Conservation (phyloP, 2,888 invertebrate genomes). For the Agrilus biguttatus region DNA sequence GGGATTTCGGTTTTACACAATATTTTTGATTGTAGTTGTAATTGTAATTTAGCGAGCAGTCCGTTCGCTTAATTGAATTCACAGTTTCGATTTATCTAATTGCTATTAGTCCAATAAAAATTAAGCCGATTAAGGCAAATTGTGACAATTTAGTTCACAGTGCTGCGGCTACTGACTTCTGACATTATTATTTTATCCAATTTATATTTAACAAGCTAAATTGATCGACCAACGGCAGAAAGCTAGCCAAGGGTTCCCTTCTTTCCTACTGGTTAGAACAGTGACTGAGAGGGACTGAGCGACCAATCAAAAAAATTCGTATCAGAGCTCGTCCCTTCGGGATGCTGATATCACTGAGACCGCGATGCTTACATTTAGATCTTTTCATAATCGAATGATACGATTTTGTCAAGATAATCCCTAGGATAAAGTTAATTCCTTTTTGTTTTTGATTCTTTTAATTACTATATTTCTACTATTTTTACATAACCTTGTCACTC, state of each 20-base stretch:
- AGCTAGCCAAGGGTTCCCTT: constrained; percentile 5
- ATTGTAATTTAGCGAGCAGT: constrained; percentile 2
- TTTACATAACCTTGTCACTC: no score
- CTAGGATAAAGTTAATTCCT: not conserved
- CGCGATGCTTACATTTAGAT: constrained; percentile 4
- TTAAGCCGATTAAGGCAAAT: constrained; percentile 15
- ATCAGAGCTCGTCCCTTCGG: constrained; percentile 2
- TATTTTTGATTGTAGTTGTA: constrained; percentile 5
- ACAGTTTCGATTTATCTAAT: constrained; percentile 16
- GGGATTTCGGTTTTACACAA: not conserved
- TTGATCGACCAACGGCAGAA: constrained; percentile 13
- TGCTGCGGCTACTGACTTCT: constrained; percentile 28
- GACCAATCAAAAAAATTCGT: constrained; percentile 5
- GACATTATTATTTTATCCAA: constrained; percentile 34
- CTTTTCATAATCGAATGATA: constrained; percentile 6
- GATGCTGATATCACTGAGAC: constrained; percentile 5
- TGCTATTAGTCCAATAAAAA: constrained; percentile 18
- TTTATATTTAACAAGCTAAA: constrained; percentile 35
- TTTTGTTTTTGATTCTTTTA: no score
- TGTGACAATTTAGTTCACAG: constrained; percentile 21
- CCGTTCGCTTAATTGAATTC: not conserved
- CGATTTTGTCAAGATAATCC: constrained; percentile 7
- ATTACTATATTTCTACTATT: no score
- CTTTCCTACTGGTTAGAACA: constrained; percentile 5
- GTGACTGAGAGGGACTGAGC: constrained; percentile 6